Evolutionary conservation across 30 jellyfish, hydroid and myxozoan genomes (phyloP).

Genomic region (Pseudorhiza aurosa): DNA sequence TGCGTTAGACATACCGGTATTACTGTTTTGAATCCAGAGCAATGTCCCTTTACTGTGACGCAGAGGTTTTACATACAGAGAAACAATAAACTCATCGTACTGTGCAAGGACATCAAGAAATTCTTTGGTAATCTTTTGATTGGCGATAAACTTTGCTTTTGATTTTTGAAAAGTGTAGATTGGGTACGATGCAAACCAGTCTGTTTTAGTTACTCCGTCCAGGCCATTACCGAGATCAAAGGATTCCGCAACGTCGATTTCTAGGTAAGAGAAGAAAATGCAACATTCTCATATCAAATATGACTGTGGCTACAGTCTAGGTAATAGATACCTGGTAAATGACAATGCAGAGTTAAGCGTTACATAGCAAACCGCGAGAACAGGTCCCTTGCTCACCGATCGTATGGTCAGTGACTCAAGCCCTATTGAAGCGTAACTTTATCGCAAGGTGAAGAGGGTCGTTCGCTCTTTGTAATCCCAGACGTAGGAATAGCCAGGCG

Average conservation of each 20-base stretch:
- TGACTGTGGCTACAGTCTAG: too few relatives aligned
- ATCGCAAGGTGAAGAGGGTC: too few relatives aligned
- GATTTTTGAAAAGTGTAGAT: slow-evolving; percentile 60
- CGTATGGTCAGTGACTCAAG: too few relatives aligned
- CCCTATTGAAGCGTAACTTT: too few relatives aligned
- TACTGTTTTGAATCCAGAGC: slow-evolving; percentile 79
- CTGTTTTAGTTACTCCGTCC: slow-evolving; percentile 68
- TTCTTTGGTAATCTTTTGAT: slow-evolving; percentile 58
- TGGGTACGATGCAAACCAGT: slow-evolving; percentile 37
- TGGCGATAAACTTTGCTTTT: slow-evolving; percentile 54
- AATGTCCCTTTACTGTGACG: slow-evolving; percentile 80
- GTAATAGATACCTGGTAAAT: too few relatives aligned
- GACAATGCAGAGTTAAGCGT: too few relatives aligned
- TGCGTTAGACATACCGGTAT: slow-evolving; percentile 63
- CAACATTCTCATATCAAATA: neutral
- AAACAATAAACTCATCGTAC: slow-evolving; percentile 64
- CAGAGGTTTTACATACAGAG: slow-evolving; percentile 78
- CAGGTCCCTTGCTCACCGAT: too few relatives aligned
- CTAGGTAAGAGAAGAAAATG: slow-evolving; percentile 31
- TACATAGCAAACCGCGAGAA: too few relatives aligned
- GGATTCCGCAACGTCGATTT: slow-evolving; percentile 78
- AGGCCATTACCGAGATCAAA: slow-evolving; percentile 63
- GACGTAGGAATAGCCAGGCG: too few relatives aligned
- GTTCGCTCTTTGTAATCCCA: too few relatives aligned
- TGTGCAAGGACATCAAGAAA: slow-evolving; percentile 58